Percentiles rank a stretch among this genome's conserved stretches.
Conservation (phyloP, 2,113 vertebrate genomes). For the Brachyistius frenatus region DNA sequence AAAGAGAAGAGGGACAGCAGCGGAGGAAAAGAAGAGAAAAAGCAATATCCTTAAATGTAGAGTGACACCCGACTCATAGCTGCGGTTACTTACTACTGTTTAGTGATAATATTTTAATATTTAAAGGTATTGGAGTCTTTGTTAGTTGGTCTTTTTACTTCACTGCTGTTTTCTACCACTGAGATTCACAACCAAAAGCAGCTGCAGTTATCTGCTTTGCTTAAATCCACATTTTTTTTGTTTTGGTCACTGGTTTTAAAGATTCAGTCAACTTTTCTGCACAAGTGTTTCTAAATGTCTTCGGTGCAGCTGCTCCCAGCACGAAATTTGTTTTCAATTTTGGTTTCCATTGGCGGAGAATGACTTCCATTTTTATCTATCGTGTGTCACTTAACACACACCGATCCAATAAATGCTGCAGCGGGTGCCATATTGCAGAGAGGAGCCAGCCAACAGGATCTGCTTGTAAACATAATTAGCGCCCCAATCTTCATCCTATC, state of each 20-base stretch:
- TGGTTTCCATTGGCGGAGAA: not conserved
- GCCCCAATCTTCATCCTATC: not conserved
- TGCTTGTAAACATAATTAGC: conserved; percentile 32
- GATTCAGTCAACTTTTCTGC: not conserved
- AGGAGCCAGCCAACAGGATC: not conserved
- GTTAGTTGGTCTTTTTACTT: not conserved
- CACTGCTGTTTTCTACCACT: not conserved
- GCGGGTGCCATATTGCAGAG: conserved; percentile 1
- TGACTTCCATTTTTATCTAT: conserved; percentile 3
- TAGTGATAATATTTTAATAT: not conserved
- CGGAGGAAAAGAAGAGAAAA: conserved; percentile 98
- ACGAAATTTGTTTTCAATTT: conserved; percentile 5
- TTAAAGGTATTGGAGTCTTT: not conserved
- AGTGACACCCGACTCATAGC: not conserved
- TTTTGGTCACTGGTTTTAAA: not conserved
- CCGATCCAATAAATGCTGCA: not conserved
- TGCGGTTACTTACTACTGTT: not conserved
- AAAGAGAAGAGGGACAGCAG: conserved; percentile 94
- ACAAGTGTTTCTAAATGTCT: not conserved
- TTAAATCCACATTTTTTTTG: not conserved
- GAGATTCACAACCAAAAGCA: not conserved
- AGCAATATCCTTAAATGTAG: conserved; percentile 96
- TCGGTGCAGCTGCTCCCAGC: not conserved
- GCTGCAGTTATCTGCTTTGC: not conserved
- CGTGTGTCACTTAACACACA: conserved; percentile 9